Base-by-base conservation (phyloP, 2,888 invertebrate species). In the Heliconius ismenius region DNA sequence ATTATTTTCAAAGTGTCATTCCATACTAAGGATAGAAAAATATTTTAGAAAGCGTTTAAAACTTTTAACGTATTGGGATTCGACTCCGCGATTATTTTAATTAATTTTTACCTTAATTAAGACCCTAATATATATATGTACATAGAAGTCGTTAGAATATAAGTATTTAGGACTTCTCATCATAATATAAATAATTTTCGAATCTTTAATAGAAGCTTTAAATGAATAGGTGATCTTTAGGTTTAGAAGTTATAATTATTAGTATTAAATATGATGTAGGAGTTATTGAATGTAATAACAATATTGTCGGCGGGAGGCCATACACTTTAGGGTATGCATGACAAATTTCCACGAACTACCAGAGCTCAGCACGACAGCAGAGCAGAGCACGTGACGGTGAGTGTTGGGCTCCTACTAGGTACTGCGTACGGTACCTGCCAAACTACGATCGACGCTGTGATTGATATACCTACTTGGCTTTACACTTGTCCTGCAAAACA, bases 201-300 rank as follows among this genome's bases (percentile, higher is more conserved):
- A 63, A 72, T 67, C 43, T 72, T 65, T 77, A 72, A 58, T 75
- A 73, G 72, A 70, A 70, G 75, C 74, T 67, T 78, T 75, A 60
- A 75, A 62, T 65, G n/a, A 28, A 68, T 67, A 69, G 3, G 49
- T 24, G 28, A 72, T 60, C 43, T 67, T 60, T 60, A 60, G 60
- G 49, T 39, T 70, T 70, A 70, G 58, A 70, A 76, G 28, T 36
- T 24, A 28, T 32, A 43, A n/a, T 21, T 15, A 26, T 54, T 62
- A 39, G 62, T 62, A 62, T 26, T 26, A 6, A 62, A 62, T 58
- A 62, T 62, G 24, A 62, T 15, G 26, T 62, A 62, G 15, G 49
- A 49, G 49, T 49, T 18, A 49, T 43, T 43, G 15, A 49, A 18
- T 49, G 2, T 49, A 6, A 21, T 21, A 18, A 49, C 49, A 49